Conservation (phyloP, 2,113 vertebrate species). For the Ailuropoda melanoleuca region DNA sequence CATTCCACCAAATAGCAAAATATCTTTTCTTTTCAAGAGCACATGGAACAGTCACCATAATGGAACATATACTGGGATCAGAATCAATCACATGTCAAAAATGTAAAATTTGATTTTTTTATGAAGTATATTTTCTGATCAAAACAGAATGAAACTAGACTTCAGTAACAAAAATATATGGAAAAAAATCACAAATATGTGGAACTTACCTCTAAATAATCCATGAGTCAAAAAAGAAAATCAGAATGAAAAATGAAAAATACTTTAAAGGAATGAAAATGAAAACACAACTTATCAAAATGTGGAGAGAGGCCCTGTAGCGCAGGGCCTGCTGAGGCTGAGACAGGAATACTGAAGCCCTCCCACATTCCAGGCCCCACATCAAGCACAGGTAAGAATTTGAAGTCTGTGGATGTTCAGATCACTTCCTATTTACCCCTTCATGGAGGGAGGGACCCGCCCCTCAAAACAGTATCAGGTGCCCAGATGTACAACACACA, state of each 20-base stretch:
- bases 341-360: background rate
- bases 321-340: background rate
- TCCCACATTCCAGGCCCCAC: background rate
- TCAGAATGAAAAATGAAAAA: background rate
- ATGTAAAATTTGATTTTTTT: background rate
- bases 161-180: background rate
- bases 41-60: background rate
- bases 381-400: background rate
- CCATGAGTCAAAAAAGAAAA: background rate
- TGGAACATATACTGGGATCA: background rate
- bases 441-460: background rate
- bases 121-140: background rate
- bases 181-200: background rate
- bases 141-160: background rate
- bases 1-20: constrained; percentile 23
- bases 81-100: background rate
- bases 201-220: background rate
- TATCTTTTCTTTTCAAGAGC: background rate
- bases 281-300: background rate
- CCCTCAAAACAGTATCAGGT: background rate
- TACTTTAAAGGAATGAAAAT: background rate
- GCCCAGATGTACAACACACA: background rate
- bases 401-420: background rate
- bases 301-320: background rate
- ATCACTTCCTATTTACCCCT: background rate